A percentile compares a stretch with the other conserved stretches of the same genome.
phyloP scores from a whole-genome alignment of 2,797 vertebrate species.

The Acipenser ruthenus region DNA sequence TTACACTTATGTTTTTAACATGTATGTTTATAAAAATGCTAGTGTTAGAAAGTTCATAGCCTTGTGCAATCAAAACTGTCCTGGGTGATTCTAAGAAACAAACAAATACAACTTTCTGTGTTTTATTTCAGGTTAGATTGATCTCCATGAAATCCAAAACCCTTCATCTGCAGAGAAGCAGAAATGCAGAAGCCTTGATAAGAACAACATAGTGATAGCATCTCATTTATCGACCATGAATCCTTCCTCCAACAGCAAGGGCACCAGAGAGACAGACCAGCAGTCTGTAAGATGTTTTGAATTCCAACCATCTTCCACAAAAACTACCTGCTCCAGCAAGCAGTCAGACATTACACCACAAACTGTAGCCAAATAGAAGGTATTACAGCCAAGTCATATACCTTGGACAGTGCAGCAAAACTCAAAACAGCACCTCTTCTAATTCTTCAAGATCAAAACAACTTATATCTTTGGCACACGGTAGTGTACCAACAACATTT shows the following conservation, averaged over 20 bases:
- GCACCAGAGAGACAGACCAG: constrained; percentile 5
- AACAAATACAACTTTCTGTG: too few relatives aligned
- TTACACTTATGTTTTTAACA: too few relatives aligned
- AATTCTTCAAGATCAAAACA: constrained; percentile 15
- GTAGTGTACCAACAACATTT: constrained; percentile 8
- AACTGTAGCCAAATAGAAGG: constrained; percentile 10
- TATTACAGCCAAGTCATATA: background rate
- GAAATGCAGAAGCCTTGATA: constrained; percentile 31
- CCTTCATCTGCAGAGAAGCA: constrained; percentile 23
- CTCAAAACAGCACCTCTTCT: constrained; percentile 3
- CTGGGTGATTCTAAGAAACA: too few relatives aligned
- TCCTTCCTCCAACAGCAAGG: constrained; percentile 1
- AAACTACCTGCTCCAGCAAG: constrained; percentile 1
- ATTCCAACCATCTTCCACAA: constrained; percentile 6
- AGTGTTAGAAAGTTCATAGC: too few relatives aligned
- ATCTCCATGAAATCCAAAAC: constrained; percentile 20
- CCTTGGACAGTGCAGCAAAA: constrained; percentile 19
- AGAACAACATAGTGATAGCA: constrained; percentile 27
- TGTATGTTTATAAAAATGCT: too few relatives aligned
- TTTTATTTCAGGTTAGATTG: constrained; percentile 24
- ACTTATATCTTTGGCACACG: constrained; percentile 17
- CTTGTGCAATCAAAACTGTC: too few relatives aligned
- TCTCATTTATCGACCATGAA: constrained; percentile 25
- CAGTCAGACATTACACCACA: constrained; percentile 10
- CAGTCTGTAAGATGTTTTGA: constrained; percentile 7